Conservation (phyloP, 2,888 invertebrate species). For the Cynaeus angustus region DNA sequence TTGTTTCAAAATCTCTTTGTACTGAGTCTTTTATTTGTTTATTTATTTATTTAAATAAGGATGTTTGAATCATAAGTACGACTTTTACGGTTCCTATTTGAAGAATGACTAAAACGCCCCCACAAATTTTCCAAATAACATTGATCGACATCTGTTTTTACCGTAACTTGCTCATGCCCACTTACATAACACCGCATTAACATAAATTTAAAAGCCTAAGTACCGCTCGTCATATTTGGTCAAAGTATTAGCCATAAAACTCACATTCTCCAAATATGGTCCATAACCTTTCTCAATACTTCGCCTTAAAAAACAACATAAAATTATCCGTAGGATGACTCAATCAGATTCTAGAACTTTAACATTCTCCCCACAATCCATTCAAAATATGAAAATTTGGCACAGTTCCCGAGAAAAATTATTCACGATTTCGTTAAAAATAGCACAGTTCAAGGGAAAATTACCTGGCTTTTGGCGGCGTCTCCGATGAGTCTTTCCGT, state of each 20-base stretch:
- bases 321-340: background rate
- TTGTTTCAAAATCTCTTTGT: no score
- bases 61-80: background rate
- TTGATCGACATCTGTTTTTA: background rate
- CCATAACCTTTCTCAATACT: slow-evolving; percentile 34
- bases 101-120: background rate
- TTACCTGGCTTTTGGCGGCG: slow-evolving; percentile 89
- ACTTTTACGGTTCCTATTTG: background rate
- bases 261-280: slow-evolving; percentile 36
- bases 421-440: slow-evolving; percentile 6
- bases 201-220: background rate
- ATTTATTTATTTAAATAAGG: no score
- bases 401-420: slow-evolving; percentile 3
- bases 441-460: slow-evolving; percentile 1
- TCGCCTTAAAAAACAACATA: background rate
- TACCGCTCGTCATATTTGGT: slow-evolving; percentile 29
- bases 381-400: slow-evolving; percentile 19
- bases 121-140: background rate
- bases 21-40: no score
- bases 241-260: slow-evolving; percentile 27
- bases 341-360: background rate
- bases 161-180: background rate
- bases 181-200: slow-evolving; percentile 18
- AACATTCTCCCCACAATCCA: slow-evolving; percentile 9
- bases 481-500: slow-evolving; percentile 89